Conservation (phyloP, 2,888 invertebrate species). For the Octodonta nipae region DNA sequence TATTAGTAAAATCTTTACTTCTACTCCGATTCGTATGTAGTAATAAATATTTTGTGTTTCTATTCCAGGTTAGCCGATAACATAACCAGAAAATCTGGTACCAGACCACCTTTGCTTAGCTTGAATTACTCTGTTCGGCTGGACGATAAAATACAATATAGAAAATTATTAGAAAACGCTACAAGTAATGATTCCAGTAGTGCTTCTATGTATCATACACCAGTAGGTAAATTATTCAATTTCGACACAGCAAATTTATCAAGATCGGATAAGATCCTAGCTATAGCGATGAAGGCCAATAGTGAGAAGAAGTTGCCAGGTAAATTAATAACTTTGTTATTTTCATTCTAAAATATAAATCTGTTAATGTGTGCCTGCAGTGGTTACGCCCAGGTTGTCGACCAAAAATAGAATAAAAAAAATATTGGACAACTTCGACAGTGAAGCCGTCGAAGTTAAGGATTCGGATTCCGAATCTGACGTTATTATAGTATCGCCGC, state of each 20-base stretch:
- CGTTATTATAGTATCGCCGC: constrained; percentile 28
- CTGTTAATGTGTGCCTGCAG: no score
- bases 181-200: constrained; percentile 12
- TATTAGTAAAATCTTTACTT: no score
- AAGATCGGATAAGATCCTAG: constrained; percentile 12
- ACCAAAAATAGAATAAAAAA: constrained; percentile 24
- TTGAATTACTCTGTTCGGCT: constrained; percentile 42
- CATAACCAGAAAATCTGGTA: no score
- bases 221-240: constrained; percentile 18
- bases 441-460: constrained; percentile 24
- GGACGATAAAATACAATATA: constrained; percentile 44
- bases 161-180: constrained; percentile 40
- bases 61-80: no score
- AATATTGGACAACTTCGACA: constrained; percentile 25
- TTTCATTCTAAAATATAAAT: no score
- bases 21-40: no score
- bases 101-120: constrained; percentile 15
- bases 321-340: no score
- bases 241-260: constrained; percentile 10
- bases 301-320: no score
- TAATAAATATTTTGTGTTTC: constrained; percentile 1
- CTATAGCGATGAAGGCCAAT: constrained; percentile 12
- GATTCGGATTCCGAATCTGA: constrained; percentile 32
- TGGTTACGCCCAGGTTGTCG: constrained; percentile 12
- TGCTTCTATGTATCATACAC: constrained; percentile 22